Evolutionary conservation across 2,113 vertebrate genomes (phyloP).

Genomic region (Megalops atlanticus): DNA sequence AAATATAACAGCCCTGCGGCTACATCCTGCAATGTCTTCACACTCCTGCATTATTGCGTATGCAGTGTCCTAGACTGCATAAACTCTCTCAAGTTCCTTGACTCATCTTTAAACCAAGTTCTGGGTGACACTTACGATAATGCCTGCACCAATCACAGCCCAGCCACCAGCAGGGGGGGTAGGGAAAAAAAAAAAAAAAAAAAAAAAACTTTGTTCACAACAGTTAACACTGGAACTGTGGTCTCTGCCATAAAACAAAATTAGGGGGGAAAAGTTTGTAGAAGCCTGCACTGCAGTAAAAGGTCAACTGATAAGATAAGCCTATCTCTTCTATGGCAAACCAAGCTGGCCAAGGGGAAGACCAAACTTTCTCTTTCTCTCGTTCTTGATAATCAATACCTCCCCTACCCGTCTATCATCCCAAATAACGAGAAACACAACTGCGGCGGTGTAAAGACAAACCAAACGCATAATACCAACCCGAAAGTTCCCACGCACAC

Average conservation of each 20-base stretch:
- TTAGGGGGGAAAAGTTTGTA: slow-evolving; percentile 15
- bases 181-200: neutral
- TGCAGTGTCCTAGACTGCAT: no score
- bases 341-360: slow-evolving; percentile 15
- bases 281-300: slow-evolving; percentile 28
- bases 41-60: neutral
- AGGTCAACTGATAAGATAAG: slow-evolving; percentile 18
- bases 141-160: neutral
- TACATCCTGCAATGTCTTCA: neutral
- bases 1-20: neutral
- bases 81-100: no score
- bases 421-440: neutral
- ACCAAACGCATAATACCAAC: neutral
- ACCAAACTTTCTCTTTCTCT: neutral
- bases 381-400: neutral
- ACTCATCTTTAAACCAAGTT: neutral
- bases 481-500: neutral
- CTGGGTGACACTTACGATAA: neutral
- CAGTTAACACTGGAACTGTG: neutral
- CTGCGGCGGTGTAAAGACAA: neutral
- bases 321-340: neutral
- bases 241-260: neutral
- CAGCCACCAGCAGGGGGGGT: neutral
- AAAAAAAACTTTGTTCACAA: neutral
- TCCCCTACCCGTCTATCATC: neutral